Conservation (phyloP, 2,888 invertebrate genomes). For the Craniophora ligustri region DNA sequence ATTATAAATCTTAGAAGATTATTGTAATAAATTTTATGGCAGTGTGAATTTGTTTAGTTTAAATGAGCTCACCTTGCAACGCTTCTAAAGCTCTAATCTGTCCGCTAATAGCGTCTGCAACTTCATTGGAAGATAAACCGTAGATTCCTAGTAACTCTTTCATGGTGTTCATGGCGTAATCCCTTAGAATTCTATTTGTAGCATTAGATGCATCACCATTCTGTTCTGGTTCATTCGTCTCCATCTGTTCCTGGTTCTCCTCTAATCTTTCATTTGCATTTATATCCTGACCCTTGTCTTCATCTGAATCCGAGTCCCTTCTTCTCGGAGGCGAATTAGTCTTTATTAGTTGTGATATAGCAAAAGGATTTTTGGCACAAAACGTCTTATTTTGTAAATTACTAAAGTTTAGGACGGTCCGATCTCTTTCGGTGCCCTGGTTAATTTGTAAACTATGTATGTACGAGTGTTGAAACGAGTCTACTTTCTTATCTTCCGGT, state of each 20-base stretch:
- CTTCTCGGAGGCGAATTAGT: constrained; percentile 86
- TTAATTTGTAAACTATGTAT: constrained; percentile 84
- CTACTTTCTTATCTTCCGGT: constrained; percentile 81
- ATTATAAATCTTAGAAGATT: constrained; percentile 41
- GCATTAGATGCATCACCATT: constrained; percentile 83
- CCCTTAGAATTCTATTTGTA: constrained; percentile 90
- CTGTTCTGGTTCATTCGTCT: constrained; percentile 70
- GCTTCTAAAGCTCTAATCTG: constrained; percentile 91
- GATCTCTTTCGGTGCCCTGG: constrained; percentile 74
- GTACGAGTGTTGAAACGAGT: constrained; percentile 85
- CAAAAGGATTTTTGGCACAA: constrained; percentile 88
- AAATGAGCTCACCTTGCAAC: constrained; percentile 89
- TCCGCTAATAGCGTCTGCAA: constrained; percentile 91
- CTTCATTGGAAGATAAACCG: constrained; percentile 91
- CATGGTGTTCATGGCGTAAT: constrained; percentile 94
- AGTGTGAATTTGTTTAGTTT: constrained; percentile 35
- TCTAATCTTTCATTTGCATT: constrained; percentile 84
- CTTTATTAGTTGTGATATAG: constrained; percentile 87
- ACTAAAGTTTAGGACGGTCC: constrained; percentile 83
- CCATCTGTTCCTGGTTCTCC: constrained; percentile 71
- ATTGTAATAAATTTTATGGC: constrained; percentile 37
- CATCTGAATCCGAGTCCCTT: constrained; percentile 86
- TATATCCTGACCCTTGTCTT: constrained; percentile 84
- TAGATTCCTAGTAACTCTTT: constrained; percentile 93
- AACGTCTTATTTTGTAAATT: constrained; percentile 86